A percentile compares a stretch with the other conserved stretches of the same genome.
Evolutionary conservation across 1,140 invertebrate species (phyloP).

Genomic region (Caerostris darwini): DNA sequence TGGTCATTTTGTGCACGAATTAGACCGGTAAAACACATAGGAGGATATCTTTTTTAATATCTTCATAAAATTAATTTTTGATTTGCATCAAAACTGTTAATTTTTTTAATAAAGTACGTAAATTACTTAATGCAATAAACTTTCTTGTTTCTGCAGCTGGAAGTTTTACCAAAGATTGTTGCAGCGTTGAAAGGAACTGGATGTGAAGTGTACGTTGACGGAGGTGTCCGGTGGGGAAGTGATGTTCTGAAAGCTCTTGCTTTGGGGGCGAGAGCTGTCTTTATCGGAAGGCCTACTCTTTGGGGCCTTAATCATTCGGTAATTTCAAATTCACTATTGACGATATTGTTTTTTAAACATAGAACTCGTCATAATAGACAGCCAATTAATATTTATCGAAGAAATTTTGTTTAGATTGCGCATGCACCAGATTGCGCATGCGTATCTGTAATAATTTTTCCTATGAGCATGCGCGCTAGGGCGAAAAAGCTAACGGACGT

Average conservation of each 20-base stretch:
- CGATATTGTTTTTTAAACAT: neutral
- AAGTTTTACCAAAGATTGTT: slow-evolving; percentile 91
- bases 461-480: too few species aligned
- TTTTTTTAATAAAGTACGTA: too few species aligned
- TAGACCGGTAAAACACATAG: too few species aligned
- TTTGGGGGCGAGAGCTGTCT: slow-evolving; percentile 92
- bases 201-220: slow-evolving; percentile 93
- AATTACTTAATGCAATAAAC: neutral
- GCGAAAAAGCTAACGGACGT: too few species aligned
- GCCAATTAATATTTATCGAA: neutral
- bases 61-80: too few species aligned
- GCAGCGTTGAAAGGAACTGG: slow-evolving; percentile 88
- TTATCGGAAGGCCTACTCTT: slow-evolving; percentile 92
- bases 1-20: too few species aligned
- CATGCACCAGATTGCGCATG: neutral
- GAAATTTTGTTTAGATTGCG: neutral
- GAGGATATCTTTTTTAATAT: neutral
- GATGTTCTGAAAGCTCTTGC: slow-evolving; percentile 96
- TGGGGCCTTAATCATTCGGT: slow-evolving; percentile 90
- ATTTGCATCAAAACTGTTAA: neutral
- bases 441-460: too few species aligned
- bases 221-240: slow-evolving; percentile 91
- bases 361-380: neutral
- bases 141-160: slow-evolving; percentile 86
- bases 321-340: slow-evolving; percentile 52